Base-by-base conservation (phyloP, 2,797 vertebrate genomes). In the Phalanger gymnotis region DNA sequence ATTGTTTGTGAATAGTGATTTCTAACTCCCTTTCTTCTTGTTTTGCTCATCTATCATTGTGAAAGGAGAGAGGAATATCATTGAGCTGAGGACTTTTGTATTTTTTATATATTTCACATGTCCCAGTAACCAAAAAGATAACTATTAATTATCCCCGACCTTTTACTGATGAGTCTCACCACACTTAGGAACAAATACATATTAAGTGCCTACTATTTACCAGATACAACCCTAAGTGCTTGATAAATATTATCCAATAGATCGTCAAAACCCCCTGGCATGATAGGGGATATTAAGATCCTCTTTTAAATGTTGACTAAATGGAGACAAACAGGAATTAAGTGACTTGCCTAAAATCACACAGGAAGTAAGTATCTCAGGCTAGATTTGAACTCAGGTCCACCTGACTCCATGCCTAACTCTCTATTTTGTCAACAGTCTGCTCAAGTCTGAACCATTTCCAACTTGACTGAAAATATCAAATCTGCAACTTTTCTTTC, bases 211-310 rank as follows among this genome's bases (percentile, higher is more conserved):
- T 58, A 30, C 30, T 66, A n/a, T 66, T 66, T 66, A n/a, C 61
- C 34, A 66, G 14, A n/a, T n/a, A n/a, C 61, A n/a, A n/a, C 1
- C 19, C 34, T 66, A 61, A 34, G 31, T 61, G 13, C 34, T n/a
- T 66, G 61, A 66, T 16, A 66, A 19, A n/a, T 66, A n/a, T 66
- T 31, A 66, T 34, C 4, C 12, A n/a, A 13, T 66, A 66, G 4
- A n/a, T n/a, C 0, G 1, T 14, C 1, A 66, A 66, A n/a, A 66
- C 1, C 16, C 12, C 34, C 14, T 19, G 1, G 0, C 34, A 14
- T 66, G 61, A 19, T 66, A n/a, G 61, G 34, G n/a, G 54, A 55
- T 22, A n/a, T n/a, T n/a, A n/a, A n/a, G n/a, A n/a, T n/a, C n/a
- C n/a, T n/a, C n/a, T 16, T n/a, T 19, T 66, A 66, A n/a, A 4